These are phyloP conservation scores for silkworm (Bombyx mori) DNA, from an alignment of 1,140 invertebrate genomes.

Conservation along the genomic window ASM3026992v2 NC_085132.1:4934501-4935000, in stretches of 20 bases:
- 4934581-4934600: conserved; percentile 45
- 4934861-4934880: too few species aligned
- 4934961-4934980: too few species aligned
- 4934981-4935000: too few species aligned
- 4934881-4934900: too few species aligned
- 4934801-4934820: too few species aligned
- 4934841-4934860: too few species aligned
- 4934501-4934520: too few species aligned
- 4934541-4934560: conserved; percentile 53
- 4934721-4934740: conserved; percentile 23
- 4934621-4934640: conserved; percentile 26
- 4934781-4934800: too few species aligned
- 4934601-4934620: conserved; percentile 36
- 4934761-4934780: conserved; percentile 9
- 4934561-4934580: conserved; percentile 56
- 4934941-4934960: too few species aligned
- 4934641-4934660: conserved; percentile 72
- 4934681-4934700: conserved; percentile 80
- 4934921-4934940: too few species aligned
- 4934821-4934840: too few species aligned
- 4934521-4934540: conserved; percentile 9
- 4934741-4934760: conserved; percentile 32
- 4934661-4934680: conserved; percentile 79
- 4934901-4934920: too few species aligned
- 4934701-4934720: conserved; percentile 72